Percentiles rank a stretch among this genome's conserved stretches.
Conservation (phyloP, 2,888 invertebrate species). For the Drosophila parthenogenetica region DNA sequence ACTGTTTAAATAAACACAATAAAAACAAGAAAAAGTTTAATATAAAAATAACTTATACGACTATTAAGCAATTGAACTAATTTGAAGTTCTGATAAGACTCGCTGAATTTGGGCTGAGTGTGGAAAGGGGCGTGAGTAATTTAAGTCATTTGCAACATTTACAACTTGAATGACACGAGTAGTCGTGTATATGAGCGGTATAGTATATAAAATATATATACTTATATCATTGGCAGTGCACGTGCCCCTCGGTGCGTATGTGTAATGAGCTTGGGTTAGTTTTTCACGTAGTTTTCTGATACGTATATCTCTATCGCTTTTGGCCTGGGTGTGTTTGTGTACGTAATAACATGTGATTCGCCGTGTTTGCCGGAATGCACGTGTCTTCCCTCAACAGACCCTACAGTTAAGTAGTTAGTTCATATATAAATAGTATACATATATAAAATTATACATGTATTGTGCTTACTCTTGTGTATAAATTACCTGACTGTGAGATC, state of each 20-base stretch:
- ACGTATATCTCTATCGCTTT: neutral
- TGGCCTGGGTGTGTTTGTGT: neutral
- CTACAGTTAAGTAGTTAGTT: neutral
- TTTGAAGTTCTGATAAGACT: conserved; percentile 36
- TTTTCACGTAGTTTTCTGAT: conserved; percentile 7
- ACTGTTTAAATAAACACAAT: conserved; percentile 20
- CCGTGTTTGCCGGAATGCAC: conserved; percentile 39
- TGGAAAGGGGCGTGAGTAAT: conserved; percentile 30
- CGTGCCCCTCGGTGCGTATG: conserved; percentile 54
- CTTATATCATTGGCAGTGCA: conserved; percentile 43
- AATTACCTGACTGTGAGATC: conserved; percentile 24
- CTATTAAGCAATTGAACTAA: conserved; percentile 29
- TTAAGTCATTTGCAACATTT: conserved; percentile 20
- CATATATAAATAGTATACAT: neutral
- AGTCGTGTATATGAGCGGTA: neutral
- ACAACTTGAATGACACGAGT: neutral
- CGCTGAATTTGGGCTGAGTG: neutral
- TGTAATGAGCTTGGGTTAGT: conserved; percentile 38
- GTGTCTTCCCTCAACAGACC: conserved; percentile 28
- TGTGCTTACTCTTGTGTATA: neutral
- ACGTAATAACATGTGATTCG: conserved; percentile 56
- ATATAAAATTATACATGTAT: neutral
- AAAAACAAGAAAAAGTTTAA: neutral
- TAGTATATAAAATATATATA: neutral
- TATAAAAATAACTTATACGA: conserved; percentile 16